Conservation (phyloP, 2,113 vertebrate genomes). For the Hystrix brachyura region DNA sequence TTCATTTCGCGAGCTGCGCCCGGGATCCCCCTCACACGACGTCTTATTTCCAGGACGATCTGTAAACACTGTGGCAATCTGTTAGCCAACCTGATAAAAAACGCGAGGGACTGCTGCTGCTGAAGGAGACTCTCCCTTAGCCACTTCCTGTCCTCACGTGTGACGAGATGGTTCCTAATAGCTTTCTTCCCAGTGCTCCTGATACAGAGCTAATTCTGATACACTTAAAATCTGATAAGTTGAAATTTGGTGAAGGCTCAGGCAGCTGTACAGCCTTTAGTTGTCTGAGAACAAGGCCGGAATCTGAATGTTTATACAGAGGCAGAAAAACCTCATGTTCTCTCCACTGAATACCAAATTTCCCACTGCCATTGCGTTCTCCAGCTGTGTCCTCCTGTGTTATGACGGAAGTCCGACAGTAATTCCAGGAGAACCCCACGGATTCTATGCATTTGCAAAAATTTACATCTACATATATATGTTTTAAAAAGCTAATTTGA, state of each 20-base stretch:
- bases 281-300: background rate
- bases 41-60: slow-evolving; percentile 73
- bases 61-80: slow-evolving; percentile 60
- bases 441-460: background rate
- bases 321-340: background rate
- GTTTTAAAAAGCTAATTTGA: background rate
- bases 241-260: background rate
- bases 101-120: background rate
- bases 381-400: background rate
- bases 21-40: background rate
- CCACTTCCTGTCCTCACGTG: background rate
- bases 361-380: background rate
- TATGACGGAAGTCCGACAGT: background rate
- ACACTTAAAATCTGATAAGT: background rate
- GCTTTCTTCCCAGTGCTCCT: background rate
- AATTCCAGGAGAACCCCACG: background rate
- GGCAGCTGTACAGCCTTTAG: background rate
- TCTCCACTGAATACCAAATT: background rate
- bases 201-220: background rate
- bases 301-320: background rate
- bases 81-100: slow-evolving; percentile 45
- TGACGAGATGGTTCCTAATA: background rate
- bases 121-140: background rate
- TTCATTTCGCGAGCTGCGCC: slow-evolving; percentile 64
- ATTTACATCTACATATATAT: background rate